These are phyloP conservation scores for Drosophila neocordata DNA, from an alignment of 1,140 invertebrate genomes.

Conservation along the genomic window DNA sequence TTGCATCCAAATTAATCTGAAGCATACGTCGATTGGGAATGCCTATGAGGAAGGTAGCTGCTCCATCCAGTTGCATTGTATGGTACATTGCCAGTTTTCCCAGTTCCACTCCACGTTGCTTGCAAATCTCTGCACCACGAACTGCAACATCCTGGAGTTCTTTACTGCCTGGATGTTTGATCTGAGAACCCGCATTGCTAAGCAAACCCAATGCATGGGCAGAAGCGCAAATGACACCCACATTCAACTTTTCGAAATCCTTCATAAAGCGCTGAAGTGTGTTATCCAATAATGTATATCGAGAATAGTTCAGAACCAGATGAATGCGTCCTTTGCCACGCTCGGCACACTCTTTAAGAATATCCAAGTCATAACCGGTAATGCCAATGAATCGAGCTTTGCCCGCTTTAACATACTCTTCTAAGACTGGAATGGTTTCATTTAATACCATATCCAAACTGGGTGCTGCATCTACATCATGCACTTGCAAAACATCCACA, in stretches of 20 bases:
- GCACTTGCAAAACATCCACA: slow-evolving; percentile 94
- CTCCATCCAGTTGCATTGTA: slow-evolving; percentile 84
- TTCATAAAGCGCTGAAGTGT: slow-evolving; percentile 88
- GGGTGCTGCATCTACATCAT: slow-evolving; percentile 63
- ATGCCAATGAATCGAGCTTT: slow-evolving; percentile 93
- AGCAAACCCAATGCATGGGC: slow-evolving; percentile 92
- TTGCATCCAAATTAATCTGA: slow-evolving; percentile 86
- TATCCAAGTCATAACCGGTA: slow-evolving; percentile 92
- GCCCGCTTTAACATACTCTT: slow-evolving; percentile 88
- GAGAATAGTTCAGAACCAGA: slow-evolving; percentile 90
- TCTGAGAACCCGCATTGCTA: slow-evolving; percentile 88
- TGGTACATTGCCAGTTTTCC: slow-evolving; percentile 89
- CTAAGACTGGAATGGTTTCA: slow-evolving; percentile 93
- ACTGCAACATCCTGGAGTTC: slow-evolving; percentile 87
- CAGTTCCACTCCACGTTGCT: slow-evolving; percentile 87
- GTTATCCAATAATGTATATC: slow-evolving; percentile 92
- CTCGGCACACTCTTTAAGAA: slow-evolving; percentile 89
- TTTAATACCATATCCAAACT: slow-evolving; percentile 90
- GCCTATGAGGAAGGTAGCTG: slow-evolving; percentile 87
- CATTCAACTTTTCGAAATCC: slow-evolving; percentile 87
- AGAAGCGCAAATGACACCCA: slow-evolving; percentile 94
- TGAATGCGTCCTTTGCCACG: slow-evolving; percentile 84
- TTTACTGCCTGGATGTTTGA: slow-evolving; percentile 92
- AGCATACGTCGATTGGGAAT: slow-evolving; percentile 87
- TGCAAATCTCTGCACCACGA: slow-evolving; percentile 86